Evolutionary conservation across 1,140 invertebrate species (phyloP), one percentile per base, ranked within the genome.

Genomic region (Drosophila takahashii): DNA sequence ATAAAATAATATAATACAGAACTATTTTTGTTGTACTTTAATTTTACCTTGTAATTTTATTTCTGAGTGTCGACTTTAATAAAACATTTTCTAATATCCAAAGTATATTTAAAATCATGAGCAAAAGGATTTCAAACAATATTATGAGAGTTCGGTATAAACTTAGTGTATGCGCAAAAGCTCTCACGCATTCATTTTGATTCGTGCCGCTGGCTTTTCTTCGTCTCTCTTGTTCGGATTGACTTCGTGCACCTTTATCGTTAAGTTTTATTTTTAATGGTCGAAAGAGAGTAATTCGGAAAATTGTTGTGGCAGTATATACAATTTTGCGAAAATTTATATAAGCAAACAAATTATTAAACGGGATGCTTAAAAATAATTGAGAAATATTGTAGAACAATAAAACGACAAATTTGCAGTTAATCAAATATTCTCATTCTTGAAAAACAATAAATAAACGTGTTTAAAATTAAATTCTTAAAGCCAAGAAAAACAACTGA

Each of bases 261-360:
- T 57, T 76, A 76, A 73, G 50, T 71, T 73, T 77, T 77, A 65
- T 59, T 58, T 71, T 77, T 53, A 79, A 83, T 59, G 53, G 50
- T 44, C 52, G 39, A 78, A 81, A 66, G 81, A 79, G 83, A 73
- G 72, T 81, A 79, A 79, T 79, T 67, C 66, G 77, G 71, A 66
- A 80, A 72, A 85, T 80, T 85, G 66, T 80, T 85, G 58, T 56
- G 47, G 47, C 60, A 76, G 80, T 76, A 79, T 77, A 77, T 81
- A 72, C 57, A 77, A 44, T 70, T 77, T 77, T 64, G 59, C 32
- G 37, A 84, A 79, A 71, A 79, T 62, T 15, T 37, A 42, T 41
- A 70, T 54, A 53, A 39, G 42, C 51, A n/a, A 18, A 51, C 26
- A 45, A 26, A 36, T 27, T 51, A 18, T 18, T 32, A 18, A 18